Evolutionary conservation across 1,140 invertebrate genomes (phyloP).

Genomic region (Atta cephalotes): DNA sequence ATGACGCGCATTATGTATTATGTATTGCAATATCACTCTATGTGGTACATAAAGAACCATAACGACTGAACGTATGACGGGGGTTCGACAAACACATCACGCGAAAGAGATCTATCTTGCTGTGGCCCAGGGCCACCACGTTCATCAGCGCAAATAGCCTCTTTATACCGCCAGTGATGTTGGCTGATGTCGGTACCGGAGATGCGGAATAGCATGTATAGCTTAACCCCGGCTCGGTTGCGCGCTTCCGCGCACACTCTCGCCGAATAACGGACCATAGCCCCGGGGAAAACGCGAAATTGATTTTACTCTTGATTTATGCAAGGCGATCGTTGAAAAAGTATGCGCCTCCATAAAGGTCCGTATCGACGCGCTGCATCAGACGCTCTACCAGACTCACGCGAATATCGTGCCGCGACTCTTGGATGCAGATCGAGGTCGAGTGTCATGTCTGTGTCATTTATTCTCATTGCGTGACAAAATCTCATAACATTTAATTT

Average conservation of each 20-base stretch:
- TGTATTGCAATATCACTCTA: slow-evolving; percentile 31
- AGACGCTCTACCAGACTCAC: neutral
- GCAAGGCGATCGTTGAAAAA: slow-evolving; percentile 62
- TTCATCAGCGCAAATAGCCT: slow-evolving; percentile 75
- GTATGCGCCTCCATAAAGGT: slow-evolving; percentile 52
- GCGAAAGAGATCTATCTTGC: slow-evolving; percentile 75
- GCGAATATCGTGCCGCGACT: neutral
- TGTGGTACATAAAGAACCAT: slow-evolving; percentile 38
- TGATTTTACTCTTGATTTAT: slow-evolving; percentile 75
- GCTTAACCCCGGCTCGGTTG: slow-evolving; percentile 33
- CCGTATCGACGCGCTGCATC: slow-evolving; percentile 22
- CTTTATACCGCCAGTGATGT: slow-evolving; percentile 54
- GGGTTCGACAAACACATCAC: slow-evolving; percentile 68
- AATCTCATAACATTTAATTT: slow-evolving; percentile 13
- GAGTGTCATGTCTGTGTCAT: neutral
- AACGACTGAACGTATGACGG: slow-evolving; percentile 40
- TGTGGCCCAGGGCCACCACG: slow-evolving; percentile 67
- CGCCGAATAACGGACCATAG: slow-evolving; percentile 34
- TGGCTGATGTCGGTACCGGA: slow-evolving; percentile 32
- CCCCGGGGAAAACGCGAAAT: slow-evolving; percentile 69
- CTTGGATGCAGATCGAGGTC: neutral
- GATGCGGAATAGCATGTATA: slow-evolving; percentile 27
- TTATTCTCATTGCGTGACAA: slow-evolving; percentile 8
- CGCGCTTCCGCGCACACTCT: slow-evolving; percentile 16
- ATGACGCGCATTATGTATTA: slow-evolving; percentile 48